phyloP scores from a whole-genome alignment of 2,113 vertebrate species.

The Physeter macrocephalus region DNA sequence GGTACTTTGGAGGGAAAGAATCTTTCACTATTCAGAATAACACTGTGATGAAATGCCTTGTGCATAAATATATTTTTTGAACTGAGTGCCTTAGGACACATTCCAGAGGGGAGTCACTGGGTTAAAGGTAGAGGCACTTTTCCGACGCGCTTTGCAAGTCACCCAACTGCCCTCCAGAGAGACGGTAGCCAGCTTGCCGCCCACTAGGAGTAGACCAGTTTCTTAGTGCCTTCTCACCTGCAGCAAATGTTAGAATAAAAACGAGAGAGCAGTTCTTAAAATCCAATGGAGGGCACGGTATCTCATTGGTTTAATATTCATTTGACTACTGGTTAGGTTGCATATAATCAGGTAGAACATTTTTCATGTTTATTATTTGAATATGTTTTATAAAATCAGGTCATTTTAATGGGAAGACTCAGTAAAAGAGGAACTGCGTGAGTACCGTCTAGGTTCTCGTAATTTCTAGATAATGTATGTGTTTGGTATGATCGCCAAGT shows the following conservation, averaged over 20 bases:
- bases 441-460: accelerated
- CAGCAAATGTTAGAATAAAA: neutral
- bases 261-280: neutral
- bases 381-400: neutral
- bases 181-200: accelerated
- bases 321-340: neutral
- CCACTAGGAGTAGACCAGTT: neutral
- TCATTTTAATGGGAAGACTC: neutral
- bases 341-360: neutral
- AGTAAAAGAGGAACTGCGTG: neutral
- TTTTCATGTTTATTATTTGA: neutral
- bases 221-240: neutral
- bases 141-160: neutral
- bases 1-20: neutral
- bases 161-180: neutral
- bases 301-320: neutral
- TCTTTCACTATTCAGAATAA: neutral
- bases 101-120: neutral
- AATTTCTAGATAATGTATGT: neutral
- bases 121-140: neutral
- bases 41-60: neutral
- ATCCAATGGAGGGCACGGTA: too few species aligned
- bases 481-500: too few species aligned
- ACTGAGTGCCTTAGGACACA: neutral
- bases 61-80: neutral